A percentile compares a stretch with the other conserved stretches of the same genome.
Conservation (phyloP, 2,113 vertebrate species). For the Strigops habroptila region DNA sequence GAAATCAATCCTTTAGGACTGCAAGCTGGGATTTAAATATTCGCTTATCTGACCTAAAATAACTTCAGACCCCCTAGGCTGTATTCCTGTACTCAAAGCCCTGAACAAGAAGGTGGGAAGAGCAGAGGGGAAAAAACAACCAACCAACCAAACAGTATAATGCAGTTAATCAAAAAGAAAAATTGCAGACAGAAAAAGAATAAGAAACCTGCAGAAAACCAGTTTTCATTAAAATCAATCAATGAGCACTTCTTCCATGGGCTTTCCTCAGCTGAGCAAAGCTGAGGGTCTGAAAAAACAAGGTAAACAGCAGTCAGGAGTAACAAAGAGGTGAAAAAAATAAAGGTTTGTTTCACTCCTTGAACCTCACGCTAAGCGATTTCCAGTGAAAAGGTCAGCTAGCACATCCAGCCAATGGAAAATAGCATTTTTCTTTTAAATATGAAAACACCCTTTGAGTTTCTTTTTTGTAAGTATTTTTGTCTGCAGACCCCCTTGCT, state of each 20-base stretch:
- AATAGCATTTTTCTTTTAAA: background rate
- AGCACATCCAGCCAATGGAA: background rate
- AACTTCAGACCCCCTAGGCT: background rate
- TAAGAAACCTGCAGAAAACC: background rate
- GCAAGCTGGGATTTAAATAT: background rate
- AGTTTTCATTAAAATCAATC: background rate
- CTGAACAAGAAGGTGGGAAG: background rate
- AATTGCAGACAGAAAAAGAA: background rate
- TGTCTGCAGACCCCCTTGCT: background rate
- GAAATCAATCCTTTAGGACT: background rate
- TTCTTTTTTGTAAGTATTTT: background rate
- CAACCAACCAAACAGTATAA: background rate
- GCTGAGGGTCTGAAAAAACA: background rate
- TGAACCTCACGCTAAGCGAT: background rate
- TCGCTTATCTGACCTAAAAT: background rate
- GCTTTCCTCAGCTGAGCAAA: background rate
- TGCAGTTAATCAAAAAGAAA: background rate
- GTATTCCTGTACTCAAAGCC: background rate
- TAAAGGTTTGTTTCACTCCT: background rate
- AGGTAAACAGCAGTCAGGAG: background rate
- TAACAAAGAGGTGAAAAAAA: background rate
- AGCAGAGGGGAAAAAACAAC: background rate
- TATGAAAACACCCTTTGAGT: background rate
- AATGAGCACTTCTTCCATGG: accelerated
- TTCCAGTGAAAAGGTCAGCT: background rate